Evolutionary conservation across 2,888 invertebrate genomes (phyloP).

Genomic region (Norana najaformis): DNA sequence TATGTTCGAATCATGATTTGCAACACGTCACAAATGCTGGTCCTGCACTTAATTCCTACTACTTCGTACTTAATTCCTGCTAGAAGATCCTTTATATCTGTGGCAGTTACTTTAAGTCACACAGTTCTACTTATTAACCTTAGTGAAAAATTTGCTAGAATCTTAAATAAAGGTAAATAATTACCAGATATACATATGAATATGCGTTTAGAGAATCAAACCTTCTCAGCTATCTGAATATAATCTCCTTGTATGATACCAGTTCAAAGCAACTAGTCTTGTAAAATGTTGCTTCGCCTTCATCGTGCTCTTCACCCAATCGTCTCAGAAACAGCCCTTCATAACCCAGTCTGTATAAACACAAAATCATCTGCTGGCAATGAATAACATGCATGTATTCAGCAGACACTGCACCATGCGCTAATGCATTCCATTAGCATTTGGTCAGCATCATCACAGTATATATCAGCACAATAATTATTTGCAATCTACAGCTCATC

Average conservation of each 20-base stretch:
- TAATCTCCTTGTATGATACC: background rate
- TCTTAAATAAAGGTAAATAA: background rate
- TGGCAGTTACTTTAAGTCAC: background rate
- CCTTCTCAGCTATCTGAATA: constrained; percentile 19
- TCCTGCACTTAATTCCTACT: background rate
- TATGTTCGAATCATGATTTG: background rate
- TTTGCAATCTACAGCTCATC: background rate
- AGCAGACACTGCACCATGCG: background rate
- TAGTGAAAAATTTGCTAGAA: background rate
- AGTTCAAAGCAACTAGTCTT: background rate
- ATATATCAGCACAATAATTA: background rate
- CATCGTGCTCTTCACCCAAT: background rate
- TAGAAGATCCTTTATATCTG: background rate
- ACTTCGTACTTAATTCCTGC: background rate
- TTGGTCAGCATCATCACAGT: background rate
- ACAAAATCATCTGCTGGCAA: background rate
- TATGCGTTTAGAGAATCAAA: background rate
- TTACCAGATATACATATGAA: background rate
- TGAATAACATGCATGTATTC: background rate
- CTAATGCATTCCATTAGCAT: background rate
- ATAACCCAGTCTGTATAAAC: background rate
- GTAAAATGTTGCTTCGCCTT: constrained; percentile 25
- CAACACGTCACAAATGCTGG: background rate
- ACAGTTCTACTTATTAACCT: background rate
- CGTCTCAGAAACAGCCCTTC: constrained; percentile 13